Evolutionary conservation across 37 sponge, comb jelly and placozoan species (phyloP).

Genomic region (Halichondria panicea): DNA sequence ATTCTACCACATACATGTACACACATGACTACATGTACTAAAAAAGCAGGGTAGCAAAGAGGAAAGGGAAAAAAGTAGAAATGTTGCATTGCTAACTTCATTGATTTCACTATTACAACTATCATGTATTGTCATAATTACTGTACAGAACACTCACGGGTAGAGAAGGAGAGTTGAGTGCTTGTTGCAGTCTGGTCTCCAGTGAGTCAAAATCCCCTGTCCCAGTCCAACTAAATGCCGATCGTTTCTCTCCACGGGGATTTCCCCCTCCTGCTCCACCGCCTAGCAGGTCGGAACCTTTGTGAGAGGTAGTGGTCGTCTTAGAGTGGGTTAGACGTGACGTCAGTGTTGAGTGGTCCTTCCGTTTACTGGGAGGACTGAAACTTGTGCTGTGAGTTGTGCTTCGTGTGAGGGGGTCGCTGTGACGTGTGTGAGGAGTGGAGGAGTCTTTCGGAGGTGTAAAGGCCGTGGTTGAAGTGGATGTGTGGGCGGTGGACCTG

Average conservation of each 20-base stretch:
- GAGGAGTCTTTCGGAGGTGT: conserved; percentile 9
- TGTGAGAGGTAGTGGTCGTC: neutral
- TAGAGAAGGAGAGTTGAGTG: conserved; percentile 37
- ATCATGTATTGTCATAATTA: too few relatives aligned
- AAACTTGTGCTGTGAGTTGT: too few relatives aligned
- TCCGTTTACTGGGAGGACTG: too few relatives aligned
- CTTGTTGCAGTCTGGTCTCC: conserved; percentile 44
- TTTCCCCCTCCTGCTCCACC: neutral
- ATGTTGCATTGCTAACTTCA: too few relatives aligned
- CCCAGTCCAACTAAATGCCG: neutral
- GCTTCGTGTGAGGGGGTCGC: too few relatives aligned
- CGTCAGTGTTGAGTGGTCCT: too few relatives aligned
- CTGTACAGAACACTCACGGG: conserved; percentile 27
- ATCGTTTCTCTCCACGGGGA: neutral
- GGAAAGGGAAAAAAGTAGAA: too few relatives aligned
- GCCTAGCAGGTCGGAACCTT: neutral
- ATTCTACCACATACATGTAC: too few relatives aligned
- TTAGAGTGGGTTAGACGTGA: too few relatives aligned
- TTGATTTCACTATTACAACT: too few relatives aligned
- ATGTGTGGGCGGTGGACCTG: neutral
- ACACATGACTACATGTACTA: too few relatives aligned
- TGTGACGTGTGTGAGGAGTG: conserved; percentile 4
- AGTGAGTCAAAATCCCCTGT: conserved; percentile 20
- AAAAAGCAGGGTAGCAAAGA: too few relatives aligned
- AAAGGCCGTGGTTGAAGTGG: neutral